Percentiles rank a stretch among this genome's conserved stretches.
phyloP scores from a whole-genome alignment of 2,797 vertebrate genomes.

The Avahi laniger region DNA sequence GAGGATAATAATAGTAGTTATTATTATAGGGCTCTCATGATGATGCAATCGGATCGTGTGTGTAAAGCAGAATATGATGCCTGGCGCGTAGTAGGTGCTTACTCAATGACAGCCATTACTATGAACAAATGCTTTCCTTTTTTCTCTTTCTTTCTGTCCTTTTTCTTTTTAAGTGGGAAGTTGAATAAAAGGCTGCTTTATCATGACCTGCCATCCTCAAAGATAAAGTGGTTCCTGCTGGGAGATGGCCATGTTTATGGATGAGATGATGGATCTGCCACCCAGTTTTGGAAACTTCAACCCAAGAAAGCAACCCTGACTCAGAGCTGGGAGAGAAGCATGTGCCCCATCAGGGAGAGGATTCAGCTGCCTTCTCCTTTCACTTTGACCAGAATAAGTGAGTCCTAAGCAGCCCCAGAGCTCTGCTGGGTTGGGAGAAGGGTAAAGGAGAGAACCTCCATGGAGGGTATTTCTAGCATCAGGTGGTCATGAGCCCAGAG shows the following conservation, averaged over 20 bases:
- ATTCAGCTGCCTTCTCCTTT: neutral
- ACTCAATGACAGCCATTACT: neutral
- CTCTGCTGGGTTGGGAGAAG: neutral
- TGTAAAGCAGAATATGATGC: neutral
- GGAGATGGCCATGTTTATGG: neutral
- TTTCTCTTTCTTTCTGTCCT: neutral
- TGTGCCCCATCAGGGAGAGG: neutral
- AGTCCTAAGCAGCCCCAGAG: neutral
- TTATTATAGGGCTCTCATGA: neutral
- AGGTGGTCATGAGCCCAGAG: neutral
- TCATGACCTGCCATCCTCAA: neutral
- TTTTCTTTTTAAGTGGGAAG: neutral
- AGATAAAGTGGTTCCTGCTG: neutral
- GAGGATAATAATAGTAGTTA: neutral
- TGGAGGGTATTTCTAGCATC: neutral
- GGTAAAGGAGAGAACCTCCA: neutral
- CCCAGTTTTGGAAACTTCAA: neutral
- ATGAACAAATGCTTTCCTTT: neutral
- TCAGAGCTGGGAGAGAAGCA: neutral
- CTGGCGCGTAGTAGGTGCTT: neutral
- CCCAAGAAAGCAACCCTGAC: neutral
- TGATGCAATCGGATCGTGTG: neutral
- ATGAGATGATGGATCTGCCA: neutral
- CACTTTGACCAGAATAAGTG: neutral
- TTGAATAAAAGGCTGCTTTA: neutral